A percentile compares a stretch with the other conserved stretches of the same genome.
These are phyloP conservation scores for Gymnoscelis rufifasciata DNA, from an alignment of 2,888 invertebrate species.

Conservation along the genomic window DNA sequence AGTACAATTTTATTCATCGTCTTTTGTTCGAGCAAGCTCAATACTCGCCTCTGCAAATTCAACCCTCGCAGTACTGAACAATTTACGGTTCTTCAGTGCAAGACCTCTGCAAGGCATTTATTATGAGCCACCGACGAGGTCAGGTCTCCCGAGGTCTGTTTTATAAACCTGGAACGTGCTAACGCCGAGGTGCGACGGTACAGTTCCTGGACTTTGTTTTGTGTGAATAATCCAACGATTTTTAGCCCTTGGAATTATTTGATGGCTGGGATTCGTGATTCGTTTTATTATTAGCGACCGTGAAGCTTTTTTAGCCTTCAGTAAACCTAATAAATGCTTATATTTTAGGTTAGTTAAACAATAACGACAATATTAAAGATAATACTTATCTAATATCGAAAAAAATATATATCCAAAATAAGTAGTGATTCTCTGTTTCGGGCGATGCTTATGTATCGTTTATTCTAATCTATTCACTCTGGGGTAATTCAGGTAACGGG, in stretches of 20 bases:
- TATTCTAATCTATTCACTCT: no score
- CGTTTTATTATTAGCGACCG: not conserved
- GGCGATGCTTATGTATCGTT: no score
- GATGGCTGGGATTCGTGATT: no score
- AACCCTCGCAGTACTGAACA: slow-evolving; percentile 11
- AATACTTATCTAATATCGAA: no score
- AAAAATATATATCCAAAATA: no score
- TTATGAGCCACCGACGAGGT: slow-evolving; percentile 20
- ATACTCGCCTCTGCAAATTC: slow-evolving; percentile 4
- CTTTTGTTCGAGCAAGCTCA: slow-evolving; percentile 3
- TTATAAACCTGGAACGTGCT: slow-evolving; percentile 21
- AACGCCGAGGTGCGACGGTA: slow-evolving; percentile 1
- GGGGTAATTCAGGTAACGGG: no score
- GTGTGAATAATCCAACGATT: no score
- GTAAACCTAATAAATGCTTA: no score
- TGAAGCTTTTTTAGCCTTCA: not conserved
- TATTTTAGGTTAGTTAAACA: no score
- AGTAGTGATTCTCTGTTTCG: no score
- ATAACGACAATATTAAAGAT: no score
- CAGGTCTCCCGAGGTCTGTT: slow-evolving; percentile 18
- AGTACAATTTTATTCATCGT: slow-evolving; percentile 3
- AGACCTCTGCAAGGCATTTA: slow-evolving; percentile 15
- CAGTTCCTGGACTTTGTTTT: slow-evolving; percentile 3
- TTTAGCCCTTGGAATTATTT: no score
- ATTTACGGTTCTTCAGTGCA: slow-evolving; percentile 19